Percentiles rank a stretch among this genome's conserved stretches.
Conservation (phyloP, 1,140 invertebrate genomes). For the Diorhabda elongata region DNA sequence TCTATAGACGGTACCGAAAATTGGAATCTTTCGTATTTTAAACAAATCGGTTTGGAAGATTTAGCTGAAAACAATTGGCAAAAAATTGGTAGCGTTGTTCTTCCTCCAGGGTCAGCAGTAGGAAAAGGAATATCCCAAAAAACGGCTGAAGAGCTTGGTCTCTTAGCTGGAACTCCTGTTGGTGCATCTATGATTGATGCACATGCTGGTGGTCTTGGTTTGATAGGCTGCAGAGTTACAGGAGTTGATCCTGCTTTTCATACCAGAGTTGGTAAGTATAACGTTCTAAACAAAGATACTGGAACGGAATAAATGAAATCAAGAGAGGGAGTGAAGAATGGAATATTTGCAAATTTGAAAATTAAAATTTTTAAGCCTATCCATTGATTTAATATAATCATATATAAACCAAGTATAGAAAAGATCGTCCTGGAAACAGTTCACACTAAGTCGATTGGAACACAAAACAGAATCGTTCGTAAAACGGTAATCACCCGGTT, state of each 20-base stretch:
- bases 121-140: constrained; percentile 62
- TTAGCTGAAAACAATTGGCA: constrained; percentile 63
- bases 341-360: no score
- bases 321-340: no score
- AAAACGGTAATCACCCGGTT: no score
- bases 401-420: no score
- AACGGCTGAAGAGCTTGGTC: constrained; percentile 66
- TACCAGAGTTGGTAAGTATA: constrained; percentile 53
- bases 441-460: no score
- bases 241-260: constrained; percentile 54
- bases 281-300: no score
- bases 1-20: constrained; percentile 51
- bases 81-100: constrained; percentile 71
- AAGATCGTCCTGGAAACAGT: no score
- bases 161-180: constrained; percentile 69
- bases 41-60: constrained; percentile 71
- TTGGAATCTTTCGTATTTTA: constrained; percentile 77
- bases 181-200: constrained; percentile 91
- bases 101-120: constrained; percentile 67
- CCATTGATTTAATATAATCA: no score
- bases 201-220: constrained; percentile 86
- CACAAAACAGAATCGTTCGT: no score
- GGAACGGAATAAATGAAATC: no score
- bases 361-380: no score
- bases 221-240: constrained; percentile 65